Percentiles rank a stretch among this genome's conserved stretches.
Conservation (phyloP, 2,113 vertebrate species). For the Misgurnus anguillicaudatus region DNA sequence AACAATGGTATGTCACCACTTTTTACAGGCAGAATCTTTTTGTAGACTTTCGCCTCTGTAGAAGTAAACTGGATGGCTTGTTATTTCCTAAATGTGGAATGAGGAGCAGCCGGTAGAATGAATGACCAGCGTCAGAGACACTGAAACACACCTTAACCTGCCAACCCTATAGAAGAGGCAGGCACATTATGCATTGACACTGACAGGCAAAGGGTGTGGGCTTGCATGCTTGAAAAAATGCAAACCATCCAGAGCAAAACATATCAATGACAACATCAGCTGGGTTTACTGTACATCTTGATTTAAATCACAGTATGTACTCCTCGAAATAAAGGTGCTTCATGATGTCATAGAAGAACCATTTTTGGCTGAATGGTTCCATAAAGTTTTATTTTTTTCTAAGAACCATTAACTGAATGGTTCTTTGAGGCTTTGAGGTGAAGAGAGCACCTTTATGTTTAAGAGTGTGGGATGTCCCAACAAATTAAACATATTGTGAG, state of each 20-base stretch:
- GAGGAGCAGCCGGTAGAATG: constrained; percentile 1
- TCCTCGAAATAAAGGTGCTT: too few species aligned
- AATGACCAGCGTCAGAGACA: not conserved
- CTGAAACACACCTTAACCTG: constrained; percentile 27
- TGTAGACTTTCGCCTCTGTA: not conserved
- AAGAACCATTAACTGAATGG: too few species aligned
- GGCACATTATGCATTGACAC: not conserved
- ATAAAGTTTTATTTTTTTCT: too few species aligned
- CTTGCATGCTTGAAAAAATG: constrained; percentile 26
- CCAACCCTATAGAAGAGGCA: not conserved
- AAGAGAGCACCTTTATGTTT: too few species aligned
- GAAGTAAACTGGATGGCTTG: not conserved
- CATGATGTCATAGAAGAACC: too few species aligned
- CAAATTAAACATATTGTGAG: too few species aligned
- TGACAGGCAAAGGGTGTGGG: constrained; percentile 30
- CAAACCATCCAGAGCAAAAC: constrained; percentile 3
- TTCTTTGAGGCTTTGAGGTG: too few species aligned
- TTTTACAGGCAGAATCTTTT: too few species aligned
- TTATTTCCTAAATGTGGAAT: not conserved
- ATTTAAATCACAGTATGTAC: not conserved
- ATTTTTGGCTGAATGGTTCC: too few species aligned
- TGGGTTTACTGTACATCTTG: not conserved
- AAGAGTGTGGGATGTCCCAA: not conserved
- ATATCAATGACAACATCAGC: constrained; percentile 10
- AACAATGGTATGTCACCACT: not conserved